Conservation (phyloP, 2,888 invertebrate species). For the Lacanobia wlatinum region DNA sequence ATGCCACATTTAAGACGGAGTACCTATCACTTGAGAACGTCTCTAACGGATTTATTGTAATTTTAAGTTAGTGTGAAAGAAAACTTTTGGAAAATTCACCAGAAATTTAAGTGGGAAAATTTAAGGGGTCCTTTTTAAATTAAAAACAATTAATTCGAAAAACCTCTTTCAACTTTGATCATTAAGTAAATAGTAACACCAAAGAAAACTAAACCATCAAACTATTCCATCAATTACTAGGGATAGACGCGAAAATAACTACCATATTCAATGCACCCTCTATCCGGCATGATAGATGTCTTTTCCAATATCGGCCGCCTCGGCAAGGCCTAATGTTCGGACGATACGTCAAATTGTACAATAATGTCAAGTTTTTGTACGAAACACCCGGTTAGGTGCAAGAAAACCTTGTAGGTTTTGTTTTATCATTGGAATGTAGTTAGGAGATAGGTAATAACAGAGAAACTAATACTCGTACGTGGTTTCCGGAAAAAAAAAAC, state of each 20-base stretch:
- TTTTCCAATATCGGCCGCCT: slow-evolving; percentile 67
- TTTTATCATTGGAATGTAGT: neutral
- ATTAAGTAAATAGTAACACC: too few relatives aligned
- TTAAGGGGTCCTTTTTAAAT: too few relatives aligned
- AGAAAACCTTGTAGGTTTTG: slow-evolving; percentile 20
- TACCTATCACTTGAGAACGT: too few relatives aligned
- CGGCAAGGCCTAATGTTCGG: slow-evolving; percentile 54
- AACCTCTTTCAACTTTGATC: too few relatives aligned
- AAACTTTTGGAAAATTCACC: too few relatives aligned
- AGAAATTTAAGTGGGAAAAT: too few relatives aligned
- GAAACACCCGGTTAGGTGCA: slow-evolving; percentile 35
- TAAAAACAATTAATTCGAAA: too few relatives aligned
- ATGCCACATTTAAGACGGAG: too few relatives aligned
- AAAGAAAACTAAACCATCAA: slow-evolving; percentile 6
- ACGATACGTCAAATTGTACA: slow-evolving; percentile 67
- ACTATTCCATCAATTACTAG: slow-evolving; percentile 26
- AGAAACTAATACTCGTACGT: neutral
- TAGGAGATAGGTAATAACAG: neutral
- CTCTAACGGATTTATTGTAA: too few relatives aligned
- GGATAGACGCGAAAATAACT: slow-evolving; percentile 38
- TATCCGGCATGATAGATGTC: slow-evolving; percentile 68
- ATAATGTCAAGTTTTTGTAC: slow-evolving; percentile 64
- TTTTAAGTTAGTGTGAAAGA: too few relatives aligned
- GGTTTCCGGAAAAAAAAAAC: too few relatives aligned
- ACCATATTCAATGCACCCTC: slow-evolving; percentile 29